Conservation (phyloP, 2,888 invertebrate species). For the Acrobasis suavella region DNA sequence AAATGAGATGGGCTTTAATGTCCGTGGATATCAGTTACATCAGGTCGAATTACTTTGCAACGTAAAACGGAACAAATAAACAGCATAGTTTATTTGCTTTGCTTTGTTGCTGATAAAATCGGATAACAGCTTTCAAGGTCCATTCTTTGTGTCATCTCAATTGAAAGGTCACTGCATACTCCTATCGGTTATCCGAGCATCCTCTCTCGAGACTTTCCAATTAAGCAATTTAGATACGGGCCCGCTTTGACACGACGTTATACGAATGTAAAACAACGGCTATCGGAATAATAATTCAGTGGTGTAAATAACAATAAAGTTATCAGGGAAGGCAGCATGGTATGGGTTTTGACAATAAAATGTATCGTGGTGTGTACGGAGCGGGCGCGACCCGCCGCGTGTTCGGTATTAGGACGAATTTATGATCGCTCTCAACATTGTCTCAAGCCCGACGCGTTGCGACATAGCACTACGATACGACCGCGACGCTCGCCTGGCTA, state of each 20-base stretch:
- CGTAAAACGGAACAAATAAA: conserved; percentile 55
- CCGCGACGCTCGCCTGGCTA: conserved; percentile 22
- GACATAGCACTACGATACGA: conserved; percentile 15
- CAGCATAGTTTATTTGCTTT: conserved; percentile 56
- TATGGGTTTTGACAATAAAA: conserved; percentile 81
- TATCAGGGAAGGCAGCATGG: conserved; percentile 69
- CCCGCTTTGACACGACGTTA: conserved; percentile 68
- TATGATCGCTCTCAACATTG: conserved; percentile 55
- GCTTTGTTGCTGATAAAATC: conserved; percentile 58
- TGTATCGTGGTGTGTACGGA: conserved; percentile 58
- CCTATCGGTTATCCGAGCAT: conserved; percentile 60
- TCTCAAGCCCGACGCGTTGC: conserved; percentile 24
- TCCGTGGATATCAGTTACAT: conserved; percentile 53
- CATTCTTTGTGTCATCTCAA: conserved; percentile 56
- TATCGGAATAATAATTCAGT: conserved; percentile 76
- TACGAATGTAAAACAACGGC: conserved; percentile 78
- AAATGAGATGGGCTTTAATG: conserved; percentile 46
- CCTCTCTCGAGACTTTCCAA: conserved; percentile 74
- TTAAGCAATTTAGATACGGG: conserved; percentile 81
- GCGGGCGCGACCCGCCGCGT: conserved; percentile 59
- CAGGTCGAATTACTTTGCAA: conserved; percentile 51
- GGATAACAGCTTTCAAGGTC: conserved; percentile 49
- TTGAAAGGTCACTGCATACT: conserved; percentile 62
- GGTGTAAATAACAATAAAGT: conserved; percentile 82
- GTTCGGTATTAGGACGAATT: conserved; percentile 66